Evolutionary conservation across 2,113 vertebrate genomes (phyloP).

Genomic region (Pseudorectes ferrugineus): DNA sequence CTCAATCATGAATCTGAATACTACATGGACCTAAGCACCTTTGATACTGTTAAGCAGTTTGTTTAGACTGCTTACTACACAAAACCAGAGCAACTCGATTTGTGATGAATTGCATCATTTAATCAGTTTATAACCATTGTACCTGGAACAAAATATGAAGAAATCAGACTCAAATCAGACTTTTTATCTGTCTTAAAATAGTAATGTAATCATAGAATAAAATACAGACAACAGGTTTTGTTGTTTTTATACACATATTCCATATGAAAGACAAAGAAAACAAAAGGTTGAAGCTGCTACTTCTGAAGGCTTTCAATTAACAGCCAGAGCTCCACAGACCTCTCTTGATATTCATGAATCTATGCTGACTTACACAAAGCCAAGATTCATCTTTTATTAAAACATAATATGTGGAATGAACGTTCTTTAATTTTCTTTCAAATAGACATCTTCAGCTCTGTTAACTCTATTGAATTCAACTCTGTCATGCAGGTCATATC

Average conservation of each 20-base stretch:
- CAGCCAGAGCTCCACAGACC: not conserved
- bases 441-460: not conserved
- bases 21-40: not conserved
- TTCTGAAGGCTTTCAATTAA: not conserved
- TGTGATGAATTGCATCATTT: not conserved
- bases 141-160: not conserved
- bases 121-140: not conserved
- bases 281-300: not conserved
- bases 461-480: conserved; percentile 20
- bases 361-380: not conserved
- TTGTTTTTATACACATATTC: not conserved
- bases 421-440: conserved; percentile 14
- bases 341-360: not conserved
- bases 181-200: not conserved
- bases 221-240: not conserved
- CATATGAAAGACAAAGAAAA: not conserved
- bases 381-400: not conserved
- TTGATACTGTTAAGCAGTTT: not conserved
- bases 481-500: not conserved
- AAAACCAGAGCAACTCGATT: not conserved
- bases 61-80: not conserved
- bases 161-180: not conserved
- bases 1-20: not conserved
- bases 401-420: not conserved
- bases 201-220: not conserved